Evolutionary conservation across 2,113 vertebrate species (phyloP).

Genomic region (Urocolius indicus): DNA sequence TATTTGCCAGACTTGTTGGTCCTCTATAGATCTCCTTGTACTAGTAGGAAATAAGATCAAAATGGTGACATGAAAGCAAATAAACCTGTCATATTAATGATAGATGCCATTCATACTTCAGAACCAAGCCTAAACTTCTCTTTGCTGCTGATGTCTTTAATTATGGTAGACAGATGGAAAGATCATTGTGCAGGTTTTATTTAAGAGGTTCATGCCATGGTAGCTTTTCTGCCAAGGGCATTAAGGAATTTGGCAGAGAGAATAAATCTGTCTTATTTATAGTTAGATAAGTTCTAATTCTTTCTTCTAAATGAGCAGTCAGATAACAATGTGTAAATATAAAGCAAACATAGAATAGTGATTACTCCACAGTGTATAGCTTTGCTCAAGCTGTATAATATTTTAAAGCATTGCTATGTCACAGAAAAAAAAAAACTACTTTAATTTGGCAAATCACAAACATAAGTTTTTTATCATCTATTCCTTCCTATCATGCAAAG

Average conservation of each 20-base stretch:
- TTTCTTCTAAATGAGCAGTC: conserved; percentile 62
- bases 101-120: conserved; percentile 50
- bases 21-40: neutral
- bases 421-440: neutral
- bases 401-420: neutral
- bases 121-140: conserved; percentile 68
- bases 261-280: conserved; percentile 72
- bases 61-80: conserved; percentile 62
- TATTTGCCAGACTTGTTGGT: neutral
- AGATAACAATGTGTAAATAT: conserved; percentile 57
- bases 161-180: conserved; percentile 78
- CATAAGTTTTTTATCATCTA: neutral
- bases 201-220: conserved; percentile 64
- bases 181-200: conserved; percentile 72
- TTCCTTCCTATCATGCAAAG: neutral
- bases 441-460: neutral
- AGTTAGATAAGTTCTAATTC: conserved; percentile 70
- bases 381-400: neutral
- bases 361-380: neutral
- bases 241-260: conserved; percentile 74
- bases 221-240: conserved; percentile 60
- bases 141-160: conserved; percentile 64
- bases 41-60: conserved; percentile 8
- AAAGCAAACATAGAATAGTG: conserved; percentile 14
- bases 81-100: conserved; percentile 59